Evolutionary conservation across 2,888 invertebrate species (phyloP).

Genomic region (Leptinotarsa rubiginosa): DNA sequence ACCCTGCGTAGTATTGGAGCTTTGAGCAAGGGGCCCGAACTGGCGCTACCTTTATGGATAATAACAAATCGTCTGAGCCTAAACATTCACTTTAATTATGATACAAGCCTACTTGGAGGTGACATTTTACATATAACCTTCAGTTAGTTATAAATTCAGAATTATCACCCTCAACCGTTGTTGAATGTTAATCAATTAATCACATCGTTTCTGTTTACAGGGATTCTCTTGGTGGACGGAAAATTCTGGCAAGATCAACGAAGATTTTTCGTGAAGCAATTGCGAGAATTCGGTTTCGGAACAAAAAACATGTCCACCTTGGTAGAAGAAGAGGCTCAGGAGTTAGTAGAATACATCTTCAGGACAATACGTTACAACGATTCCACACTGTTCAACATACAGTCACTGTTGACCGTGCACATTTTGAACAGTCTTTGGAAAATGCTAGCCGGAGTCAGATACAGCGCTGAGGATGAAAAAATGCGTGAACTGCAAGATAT

Average conservation of each 20-base stretch:
- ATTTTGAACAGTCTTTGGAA: slow-evolving; percentile 85
- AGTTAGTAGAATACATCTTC: slow-evolving; percentile 72
- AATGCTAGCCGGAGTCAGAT: slow-evolving; percentile 84
- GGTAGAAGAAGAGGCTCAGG: slow-evolving; percentile 77
- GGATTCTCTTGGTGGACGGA: slow-evolving; percentile 78
- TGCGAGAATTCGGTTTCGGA: slow-evolving; percentile 87
- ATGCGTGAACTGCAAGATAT: slow-evolving; percentile 76
- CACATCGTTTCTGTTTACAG: slow-evolving; percentile 42
- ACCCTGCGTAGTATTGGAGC: too few species aligned
- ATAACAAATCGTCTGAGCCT: too few species aligned
- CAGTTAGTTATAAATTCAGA: too few species aligned
- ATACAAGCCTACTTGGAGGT: too few species aligned
- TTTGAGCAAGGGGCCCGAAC: too few species aligned
- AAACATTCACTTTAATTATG: too few species aligned
- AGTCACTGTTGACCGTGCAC: slow-evolving; percentile 80
- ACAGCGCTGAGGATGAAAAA: slow-evolving; percentile 77
- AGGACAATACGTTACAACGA: slow-evolving; percentile 65
- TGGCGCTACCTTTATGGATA: too few species aligned
- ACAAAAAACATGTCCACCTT: slow-evolving; percentile 80
- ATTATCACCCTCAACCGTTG: too few species aligned
- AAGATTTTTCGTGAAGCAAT: slow-evolving; percentile 79
- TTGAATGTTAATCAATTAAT: neutral
- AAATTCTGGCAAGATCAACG: slow-evolving; percentile 76
- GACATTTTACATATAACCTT: too few species aligned
- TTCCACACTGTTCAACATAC: slow-evolving; percentile 69